A percentile compares a stretch with the other conserved stretches of the same genome.
Evolutionary conservation across 2,888 invertebrate genomes (phyloP).

Genomic region (Sinhomidia bicolor): DNA sequence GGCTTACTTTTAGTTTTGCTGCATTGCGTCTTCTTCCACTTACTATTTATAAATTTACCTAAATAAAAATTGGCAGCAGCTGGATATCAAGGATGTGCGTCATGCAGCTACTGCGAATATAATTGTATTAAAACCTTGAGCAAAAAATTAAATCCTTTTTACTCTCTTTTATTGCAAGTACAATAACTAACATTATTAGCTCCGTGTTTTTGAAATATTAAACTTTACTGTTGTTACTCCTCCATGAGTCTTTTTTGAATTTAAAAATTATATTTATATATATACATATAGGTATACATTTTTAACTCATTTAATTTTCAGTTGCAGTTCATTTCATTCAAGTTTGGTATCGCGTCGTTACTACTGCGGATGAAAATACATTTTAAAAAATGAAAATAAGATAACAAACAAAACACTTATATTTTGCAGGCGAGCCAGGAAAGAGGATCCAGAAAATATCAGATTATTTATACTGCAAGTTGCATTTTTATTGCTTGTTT

Average conservation of each 20-base stretch:
- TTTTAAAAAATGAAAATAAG: neutral
- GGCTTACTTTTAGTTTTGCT: constrained; percentile 10
- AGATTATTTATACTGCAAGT: neutral
- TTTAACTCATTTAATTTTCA: neutral
- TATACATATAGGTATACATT: neutral
- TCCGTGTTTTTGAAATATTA: constrained; percentile 12
- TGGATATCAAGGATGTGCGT: constrained; percentile 35
- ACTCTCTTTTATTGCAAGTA: neutral
- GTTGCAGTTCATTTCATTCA: neutral
- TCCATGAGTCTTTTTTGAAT: neutral
- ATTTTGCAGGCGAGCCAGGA: neutral
- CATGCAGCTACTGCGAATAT: neutral
- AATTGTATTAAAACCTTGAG: neutral
- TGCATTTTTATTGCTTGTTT: neutral
- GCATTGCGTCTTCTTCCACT: constrained; percentile 34
- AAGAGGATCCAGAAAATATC: neutral
- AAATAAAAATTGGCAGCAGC: neutral
- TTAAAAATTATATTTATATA: neutral
- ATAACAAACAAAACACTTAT: neutral
- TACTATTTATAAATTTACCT: neutral
- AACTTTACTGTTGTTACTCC: neutral
- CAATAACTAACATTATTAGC: neutral
- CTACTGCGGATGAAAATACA: neutral
- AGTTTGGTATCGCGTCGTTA: neutral
- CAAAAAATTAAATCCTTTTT: neutral